phyloP scores from a whole-genome alignment of 2,797 vertebrate genomes.

The Acipenser transmontanus region DNA sequence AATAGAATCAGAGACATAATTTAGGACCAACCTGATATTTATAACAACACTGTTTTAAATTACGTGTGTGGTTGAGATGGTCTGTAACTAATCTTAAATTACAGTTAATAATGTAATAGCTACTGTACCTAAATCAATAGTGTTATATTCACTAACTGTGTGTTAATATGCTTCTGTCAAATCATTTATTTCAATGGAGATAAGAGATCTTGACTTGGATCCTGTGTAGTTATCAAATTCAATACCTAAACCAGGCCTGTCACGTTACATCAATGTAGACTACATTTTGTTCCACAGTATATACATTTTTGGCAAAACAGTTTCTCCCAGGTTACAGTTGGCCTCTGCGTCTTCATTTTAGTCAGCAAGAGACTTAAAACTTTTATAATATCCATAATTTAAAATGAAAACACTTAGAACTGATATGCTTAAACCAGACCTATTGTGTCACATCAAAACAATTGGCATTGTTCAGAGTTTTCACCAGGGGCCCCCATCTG shows the following conservation, averaged over 20 bases:
- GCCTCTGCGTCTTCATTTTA: conserved; percentile 17
- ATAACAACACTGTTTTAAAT: too few relatives aligned
- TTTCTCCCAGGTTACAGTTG: conserved; percentile 24
- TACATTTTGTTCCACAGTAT: conserved; percentile 20
- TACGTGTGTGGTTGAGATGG: too few relatives aligned
- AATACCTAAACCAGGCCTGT: conserved; percentile 12
- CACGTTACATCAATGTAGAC: conserved; percentile 17
- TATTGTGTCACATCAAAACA: conserved; percentile 29
- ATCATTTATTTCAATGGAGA: neutral
- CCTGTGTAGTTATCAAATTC: too few relatives aligned
- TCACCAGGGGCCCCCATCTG: conserved; percentile 6
- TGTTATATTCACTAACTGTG: too few relatives aligned
- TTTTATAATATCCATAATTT: conserved; percentile 25
- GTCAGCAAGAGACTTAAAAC: conserved; percentile 14
- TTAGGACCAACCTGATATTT: too few relatives aligned
- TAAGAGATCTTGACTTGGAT: conserved; percentile 23
- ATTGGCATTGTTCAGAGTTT: conserved; percentile 19
- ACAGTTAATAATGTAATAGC: too few relatives aligned
- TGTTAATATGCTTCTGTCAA: too few relatives aligned
- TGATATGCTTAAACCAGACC: conserved; percentile 20
- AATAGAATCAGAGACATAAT: too few relatives aligned
- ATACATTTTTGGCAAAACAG: conserved; percentile 24
- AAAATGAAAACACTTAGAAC: conserved; percentile 33
- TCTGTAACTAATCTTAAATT: too few relatives aligned
- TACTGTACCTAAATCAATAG: too few relatives aligned